These are phyloP conservation scores for Ophion slaviceki DNA, from an alignment of 2,888 invertebrate genomes.

Conservation along the genomic window DNA sequence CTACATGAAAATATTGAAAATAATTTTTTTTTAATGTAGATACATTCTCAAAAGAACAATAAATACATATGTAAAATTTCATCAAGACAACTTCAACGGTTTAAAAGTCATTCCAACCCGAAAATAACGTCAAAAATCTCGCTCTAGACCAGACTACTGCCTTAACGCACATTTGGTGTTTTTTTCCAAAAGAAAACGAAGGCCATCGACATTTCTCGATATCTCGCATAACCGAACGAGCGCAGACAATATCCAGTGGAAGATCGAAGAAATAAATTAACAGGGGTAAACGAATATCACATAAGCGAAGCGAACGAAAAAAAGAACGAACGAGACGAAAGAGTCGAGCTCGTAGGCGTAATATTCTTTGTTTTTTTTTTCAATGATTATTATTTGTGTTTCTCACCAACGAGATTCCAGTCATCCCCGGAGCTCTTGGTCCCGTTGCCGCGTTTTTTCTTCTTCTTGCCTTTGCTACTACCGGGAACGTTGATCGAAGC, in stretches of 20 bases:
- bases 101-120: too few species aligned
- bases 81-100: too few species aligned
- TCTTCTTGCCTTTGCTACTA: slow-evolving; percentile 79
- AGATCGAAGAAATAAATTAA: slow-evolving; percentile 21
- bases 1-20: too few species aligned
- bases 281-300: slow-evolving; percentile 10
- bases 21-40: too few species aligned
- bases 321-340: slow-evolving; percentile 50
- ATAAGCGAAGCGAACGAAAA: slow-evolving; percentile 4
- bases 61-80: too few species aligned
- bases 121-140: too few species aligned
- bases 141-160: too few species aligned
- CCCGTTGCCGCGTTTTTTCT: slow-evolving; percentile 81
- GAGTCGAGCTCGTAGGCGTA: slow-evolving; percentile 51
- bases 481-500: slow-evolving; percentile 69
- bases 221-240: background rate
- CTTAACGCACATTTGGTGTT: too few species aligned
- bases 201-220: background rate
- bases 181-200: background rate
- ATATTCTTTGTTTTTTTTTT: slow-evolving; percentile 52
- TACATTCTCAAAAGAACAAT: too few species aligned
- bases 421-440: slow-evolving; percentile 81
- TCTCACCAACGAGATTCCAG: slow-evolving; percentile 84
- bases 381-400: slow-evolving; percentile 75
- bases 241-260: slow-evolving; percentile 7